A percentile compares a stretch with the other conserved stretches of the same genome.
These are phyloP conservation scores for Zhuqinia jingwanae DNA, from an alignment of 2,888 invertebrate species.

Conservation along the genomic window DNA sequence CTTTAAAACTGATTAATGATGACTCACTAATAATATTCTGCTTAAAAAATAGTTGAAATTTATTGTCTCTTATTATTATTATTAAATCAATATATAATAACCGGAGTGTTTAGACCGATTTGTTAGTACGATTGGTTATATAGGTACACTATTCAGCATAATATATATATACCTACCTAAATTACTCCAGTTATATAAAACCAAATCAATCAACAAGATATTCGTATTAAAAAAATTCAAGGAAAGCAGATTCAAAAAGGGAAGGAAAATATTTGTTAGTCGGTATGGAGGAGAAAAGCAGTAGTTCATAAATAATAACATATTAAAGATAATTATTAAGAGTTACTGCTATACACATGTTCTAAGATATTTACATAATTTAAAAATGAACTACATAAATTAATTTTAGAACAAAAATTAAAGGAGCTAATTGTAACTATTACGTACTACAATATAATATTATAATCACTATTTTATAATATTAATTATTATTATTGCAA, in stretches of 20 bases:
- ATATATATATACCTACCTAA: too few species aligned
- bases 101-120: too few species aligned
- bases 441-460: slow-evolving; percentile 22
- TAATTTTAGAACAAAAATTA: not conserved
- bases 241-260: not conserved
- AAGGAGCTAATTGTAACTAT: slow-evolving; percentile 16
- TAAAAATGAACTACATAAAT: not conserved
- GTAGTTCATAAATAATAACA: slow-evolving; percentile 25
- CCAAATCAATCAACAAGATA: slow-evolving; percentile 32
- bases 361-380: slow-evolving; percentile 51
- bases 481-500: slow-evolving; percentile 71
- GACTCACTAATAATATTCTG: slow-evolving; percentile 45
- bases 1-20: not conserved
- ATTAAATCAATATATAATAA: too few species aligned
- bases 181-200: slow-evolving; percentile 25
- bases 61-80: not conserved
- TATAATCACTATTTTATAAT: slow-evolving; percentile 35
- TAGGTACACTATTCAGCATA: too few species aligned
- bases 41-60: not conserved
- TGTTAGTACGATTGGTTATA: not conserved
- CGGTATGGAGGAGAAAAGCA: slow-evolving; percentile 20
- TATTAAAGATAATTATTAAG: not conserved
- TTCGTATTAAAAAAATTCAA: slow-evolving; percentile 2
- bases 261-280: not conserved
- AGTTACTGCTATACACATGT: slow-evolving; percentile 4